Evolutionary conservation across 2,888 invertebrate species (phyloP).

Genomic region (Drosophila antonietae): DNA sequence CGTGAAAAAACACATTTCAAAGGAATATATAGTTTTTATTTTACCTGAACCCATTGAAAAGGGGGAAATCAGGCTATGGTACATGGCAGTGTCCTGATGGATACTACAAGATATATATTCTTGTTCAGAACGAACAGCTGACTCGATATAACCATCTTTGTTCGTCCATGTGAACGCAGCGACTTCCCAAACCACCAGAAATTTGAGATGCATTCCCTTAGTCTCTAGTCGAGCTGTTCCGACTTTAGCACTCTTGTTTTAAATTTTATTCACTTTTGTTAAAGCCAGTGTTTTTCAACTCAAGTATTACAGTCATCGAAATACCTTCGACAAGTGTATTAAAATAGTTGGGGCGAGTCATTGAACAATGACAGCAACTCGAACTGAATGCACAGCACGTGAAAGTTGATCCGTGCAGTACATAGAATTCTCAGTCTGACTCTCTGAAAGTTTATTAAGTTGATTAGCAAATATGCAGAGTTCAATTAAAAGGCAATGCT

Average conservation of each 20-base stretch:
- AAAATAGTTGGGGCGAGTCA: neutral
- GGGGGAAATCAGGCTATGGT: neutral
- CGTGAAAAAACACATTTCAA: neutral
- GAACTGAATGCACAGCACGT: neutral
- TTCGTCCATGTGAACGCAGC: too few species aligned
- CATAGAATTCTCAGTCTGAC: slow-evolving; percentile 1
- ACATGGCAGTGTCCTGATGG: too few species aligned
- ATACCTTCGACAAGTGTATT: neutral
- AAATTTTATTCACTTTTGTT: neutral
- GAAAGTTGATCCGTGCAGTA: slow-evolving; percentile 5
- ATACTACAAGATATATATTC: too few species aligned
- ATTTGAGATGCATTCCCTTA: too few species aligned
- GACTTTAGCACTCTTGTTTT: neutral
- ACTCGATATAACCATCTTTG: too few species aligned
- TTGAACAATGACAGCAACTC: neutral
- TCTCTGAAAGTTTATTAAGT: slow-evolving; percentile 24
- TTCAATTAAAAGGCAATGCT: slow-evolving; percentile 28
- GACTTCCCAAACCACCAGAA: too few species aligned
- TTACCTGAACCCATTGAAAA: neutral
- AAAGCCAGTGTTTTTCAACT: neutral
- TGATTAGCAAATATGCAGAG: slow-evolving; percentile 10
- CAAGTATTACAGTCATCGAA: neutral
- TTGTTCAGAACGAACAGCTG: too few species aligned
- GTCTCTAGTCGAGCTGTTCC: neutral
- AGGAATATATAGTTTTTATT: neutral